A percentile compares a stretch with the other conserved stretches of the same genome.
These are phyloP conservation scores for Drosophila anomelani DNA, from an alignment of 2,888 invertebrate genomes.

Conservation along the genomic window DNA sequence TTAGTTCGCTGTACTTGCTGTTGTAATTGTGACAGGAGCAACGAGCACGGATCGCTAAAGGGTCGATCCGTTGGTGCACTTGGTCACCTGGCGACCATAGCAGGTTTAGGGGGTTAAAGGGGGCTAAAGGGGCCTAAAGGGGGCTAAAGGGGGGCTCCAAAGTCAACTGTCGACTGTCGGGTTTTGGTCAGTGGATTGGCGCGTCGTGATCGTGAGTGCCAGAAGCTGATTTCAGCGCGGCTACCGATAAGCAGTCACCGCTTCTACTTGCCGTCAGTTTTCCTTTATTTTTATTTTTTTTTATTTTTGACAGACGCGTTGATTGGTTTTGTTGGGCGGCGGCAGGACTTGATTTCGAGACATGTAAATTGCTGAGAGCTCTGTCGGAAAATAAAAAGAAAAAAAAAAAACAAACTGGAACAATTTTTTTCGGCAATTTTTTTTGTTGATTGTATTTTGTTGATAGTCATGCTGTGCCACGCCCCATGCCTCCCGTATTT, in stretches of 20 bases:
- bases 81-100: neutral
- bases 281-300: neutral
- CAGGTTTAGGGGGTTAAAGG: neutral
- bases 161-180: conserved; percentile 30
- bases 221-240: conserved; percentile 80
- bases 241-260: conserved; percentile 80
- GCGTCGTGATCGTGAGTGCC: conserved; percentile 81
- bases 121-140: conserved; percentile 5
- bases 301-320: conserved; percentile 74
- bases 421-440: conserved; percentile 62
- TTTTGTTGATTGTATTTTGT: conserved; percentile 66
- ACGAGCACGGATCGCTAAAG: conserved; percentile 77
- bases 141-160: conserved; percentile 8
- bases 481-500: conserved; percentile 57
- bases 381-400: conserved; percentile 27
- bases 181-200: conserved; percentile 34
- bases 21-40: conserved; percentile 82
- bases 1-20: conserved; percentile 78
- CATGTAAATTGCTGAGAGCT: conserved; percentile 80
- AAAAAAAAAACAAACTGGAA: conserved; percentile 65
- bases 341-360: conserved; percentile 56
- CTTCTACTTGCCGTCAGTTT: conserved; percentile 54
- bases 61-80: conserved; percentile 48
- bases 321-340: conserved; percentile 76
- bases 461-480: conserved; percentile 69